Percentiles rank a stretch among this genome's conserved stretches.
Conservation (phyloP, 2,113 vertebrate genomes). For the Sisor rabdophorus region DNA sequence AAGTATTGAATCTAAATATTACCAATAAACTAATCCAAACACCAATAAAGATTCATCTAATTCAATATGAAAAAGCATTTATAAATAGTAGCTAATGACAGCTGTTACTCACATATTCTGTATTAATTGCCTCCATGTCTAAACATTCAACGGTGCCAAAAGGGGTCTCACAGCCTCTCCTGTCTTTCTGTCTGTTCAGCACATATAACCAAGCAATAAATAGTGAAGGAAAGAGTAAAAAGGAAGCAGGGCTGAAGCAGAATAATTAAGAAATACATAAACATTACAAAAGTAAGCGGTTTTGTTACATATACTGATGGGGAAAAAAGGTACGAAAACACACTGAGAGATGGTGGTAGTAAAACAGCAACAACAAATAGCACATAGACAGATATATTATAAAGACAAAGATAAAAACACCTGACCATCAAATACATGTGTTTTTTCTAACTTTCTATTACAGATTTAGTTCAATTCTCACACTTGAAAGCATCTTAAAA, state of each 20-base stretch:
- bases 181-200: conserved; percentile 13
- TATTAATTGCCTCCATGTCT: background rate
- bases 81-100: background rate
- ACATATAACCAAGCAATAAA: background rate
- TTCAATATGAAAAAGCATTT: background rate
- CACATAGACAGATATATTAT: background rate
- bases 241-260: conserved; percentile 60
- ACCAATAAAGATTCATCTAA: background rate
- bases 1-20: background rate
- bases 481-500: too few relatives aligned
- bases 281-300: conserved; percentile 42
- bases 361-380: background rate
- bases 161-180: background rate
- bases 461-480: too few relatives aligned
- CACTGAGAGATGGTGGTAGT: background rate
- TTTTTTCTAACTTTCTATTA: too few relatives aligned
- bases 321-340: background rate
- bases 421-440: too few relatives aligned
- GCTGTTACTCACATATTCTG: conserved; percentile 5
- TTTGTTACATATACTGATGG: conserved; percentile 16
- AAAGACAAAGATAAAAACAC: background rate
- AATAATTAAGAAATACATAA: conserved; percentile 45
- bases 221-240: conserved; percentile 48
- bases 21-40: background rate
- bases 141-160: conserved; percentile 2